Percentiles rank a stretch among this genome's conserved stretches.
These are phyloP conservation scores for Tenthredo livida DNA, from an alignment of 2,888 invertebrate genomes.

Conservation along the genomic window DNA sequence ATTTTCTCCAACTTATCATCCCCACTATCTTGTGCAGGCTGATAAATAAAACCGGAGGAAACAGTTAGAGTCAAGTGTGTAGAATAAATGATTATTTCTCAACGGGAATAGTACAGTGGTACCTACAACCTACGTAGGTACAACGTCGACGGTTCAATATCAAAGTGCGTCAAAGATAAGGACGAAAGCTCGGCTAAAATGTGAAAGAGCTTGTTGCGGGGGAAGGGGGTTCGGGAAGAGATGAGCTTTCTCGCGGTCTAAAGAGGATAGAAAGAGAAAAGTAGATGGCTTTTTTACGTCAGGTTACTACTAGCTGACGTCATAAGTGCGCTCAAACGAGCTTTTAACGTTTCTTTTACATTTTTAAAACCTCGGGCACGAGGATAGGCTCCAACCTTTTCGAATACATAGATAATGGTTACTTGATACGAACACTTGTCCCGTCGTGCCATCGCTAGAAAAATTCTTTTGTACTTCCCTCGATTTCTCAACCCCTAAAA, in stretches of 20 bases:
- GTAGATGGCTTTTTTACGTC: slow-evolving; percentile 40
- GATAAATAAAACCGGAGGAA: neutral
- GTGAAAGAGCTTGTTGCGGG: slow-evolving; percentile 15
- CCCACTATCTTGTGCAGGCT: neutral
- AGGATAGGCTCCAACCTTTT: neutral
- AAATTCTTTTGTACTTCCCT: neutral
- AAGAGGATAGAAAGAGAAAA: slow-evolving; percentile 22
- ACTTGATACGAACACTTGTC: neutral
- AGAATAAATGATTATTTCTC: neutral
- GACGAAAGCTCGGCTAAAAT: neutral
- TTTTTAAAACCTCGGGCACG: neutral
- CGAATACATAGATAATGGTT: slow-evolving; percentile 11
- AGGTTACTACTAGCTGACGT: slow-evolving; percentile 21
- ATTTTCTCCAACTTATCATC: neutral
- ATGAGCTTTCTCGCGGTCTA: slow-evolving; percentile 20
- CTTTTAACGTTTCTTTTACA: slow-evolving; percentile 33
- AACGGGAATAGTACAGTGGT: neutral
- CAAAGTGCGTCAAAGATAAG: slow-evolving; percentile 39
- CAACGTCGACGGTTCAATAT: neutral
- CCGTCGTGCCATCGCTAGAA: neutral
- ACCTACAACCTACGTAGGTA: neutral
- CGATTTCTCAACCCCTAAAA: neutral
- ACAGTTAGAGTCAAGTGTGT: neutral
- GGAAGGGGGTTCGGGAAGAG: slow-evolving; percentile 4
- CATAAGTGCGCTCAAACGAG: slow-evolving; percentile 44